Percentiles rank a stretch among this genome's conserved stretches.
Evolutionary conservation across 2,797 vertebrate genomes (phyloP).

Genomic region (Sebastes cheni): DNA sequence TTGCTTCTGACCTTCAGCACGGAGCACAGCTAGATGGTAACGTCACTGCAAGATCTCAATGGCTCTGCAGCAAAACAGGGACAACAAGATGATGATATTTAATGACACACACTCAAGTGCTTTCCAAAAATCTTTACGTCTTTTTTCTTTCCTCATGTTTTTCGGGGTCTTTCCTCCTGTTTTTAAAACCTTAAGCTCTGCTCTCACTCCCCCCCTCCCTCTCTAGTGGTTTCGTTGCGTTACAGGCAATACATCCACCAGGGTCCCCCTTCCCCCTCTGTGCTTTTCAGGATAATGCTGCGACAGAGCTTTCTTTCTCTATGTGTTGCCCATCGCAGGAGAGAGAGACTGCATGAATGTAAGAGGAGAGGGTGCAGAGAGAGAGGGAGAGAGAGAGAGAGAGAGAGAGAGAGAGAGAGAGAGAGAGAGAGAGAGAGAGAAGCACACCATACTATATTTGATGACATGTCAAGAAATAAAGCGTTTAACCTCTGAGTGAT

Average conservation of each 20-base stretch:
- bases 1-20: constrained; percentile 7
- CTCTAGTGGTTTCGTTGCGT: constrained; percentile 55
- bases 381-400: constrained; percentile 13
- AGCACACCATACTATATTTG: constrained; percentile 42
- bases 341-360: neutral
- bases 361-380: constrained; percentile 20
- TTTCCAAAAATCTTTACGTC: neutral
- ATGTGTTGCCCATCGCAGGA: constrained; percentile 18
- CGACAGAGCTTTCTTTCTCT: constrained; percentile 63
- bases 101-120: neutral
- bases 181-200: constrained; percentile 15
- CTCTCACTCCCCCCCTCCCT: constrained; percentile 11
- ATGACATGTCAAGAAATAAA: constrained; percentile 64
- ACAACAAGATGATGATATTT: neutral
- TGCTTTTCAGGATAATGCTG: constrained; percentile 70
- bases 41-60: constrained; percentile 8
- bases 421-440: constrained; percentile 8
- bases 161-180: neutral
- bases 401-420: constrained; percentile 15
- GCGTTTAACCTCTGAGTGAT: constrained; percentile 65
- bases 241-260: constrained; percentile 64
- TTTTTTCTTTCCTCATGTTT: neutral
- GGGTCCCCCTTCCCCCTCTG: constrained; percentile 60
- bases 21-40: neutral
- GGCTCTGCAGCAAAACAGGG: constrained; percentile 20